Evolutionary conservation across 2,888 invertebrate genomes (phyloP), one percentile per base, ranked within the genome.

Genomic region (Stenchaetothrips biformis): DNA sequence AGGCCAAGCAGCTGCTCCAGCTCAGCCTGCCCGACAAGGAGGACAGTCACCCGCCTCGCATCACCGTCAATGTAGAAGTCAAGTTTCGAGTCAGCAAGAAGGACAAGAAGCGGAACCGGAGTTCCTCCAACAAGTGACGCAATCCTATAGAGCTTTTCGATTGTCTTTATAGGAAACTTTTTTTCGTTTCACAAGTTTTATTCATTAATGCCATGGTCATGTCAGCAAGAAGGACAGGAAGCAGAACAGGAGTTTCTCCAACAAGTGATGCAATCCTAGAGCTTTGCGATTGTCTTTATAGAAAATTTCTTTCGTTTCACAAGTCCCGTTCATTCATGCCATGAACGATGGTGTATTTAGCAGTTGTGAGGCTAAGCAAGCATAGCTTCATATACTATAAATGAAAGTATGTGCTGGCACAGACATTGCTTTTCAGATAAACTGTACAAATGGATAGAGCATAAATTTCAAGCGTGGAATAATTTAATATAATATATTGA

Each of bases 1-100:
- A 59, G 13, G 13, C 9, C 8, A 84, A 88, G 37, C 37, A 37
- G 37, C 37, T 37, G 2, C 37, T 37, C 37, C 37, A 37, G 37
- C 37, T 37, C 37, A 37, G 37, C 37, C 37, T 37, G 37, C 37
- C 37, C 37, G 37, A 37, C 37, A 37, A 37, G 37, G 37, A 37
- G 37, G 37, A 4, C 37, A 37, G 37, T 1, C 37, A 4, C 37
- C 37, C 37, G 25, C 67, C 67, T 2, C 21, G 8, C 67, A 25
- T 74, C 25, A 74, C 25, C 11, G 67, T 74, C 25, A 74, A 74
- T 25, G 67, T 74, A 0, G 67, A 74, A 25, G 67, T 74, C 8
- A 74, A 74, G 25, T 74, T 74, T 11, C 25, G 25, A 2, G 67
- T 74, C 21, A 74, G 25, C 67, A 67, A 67, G 21, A 67, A 67